Evolutionary conservation across 2,113 vertebrate species (phyloP), one percentile per base, ranked within the genome.

Genomic region (Corydoras sp.): DNA sequence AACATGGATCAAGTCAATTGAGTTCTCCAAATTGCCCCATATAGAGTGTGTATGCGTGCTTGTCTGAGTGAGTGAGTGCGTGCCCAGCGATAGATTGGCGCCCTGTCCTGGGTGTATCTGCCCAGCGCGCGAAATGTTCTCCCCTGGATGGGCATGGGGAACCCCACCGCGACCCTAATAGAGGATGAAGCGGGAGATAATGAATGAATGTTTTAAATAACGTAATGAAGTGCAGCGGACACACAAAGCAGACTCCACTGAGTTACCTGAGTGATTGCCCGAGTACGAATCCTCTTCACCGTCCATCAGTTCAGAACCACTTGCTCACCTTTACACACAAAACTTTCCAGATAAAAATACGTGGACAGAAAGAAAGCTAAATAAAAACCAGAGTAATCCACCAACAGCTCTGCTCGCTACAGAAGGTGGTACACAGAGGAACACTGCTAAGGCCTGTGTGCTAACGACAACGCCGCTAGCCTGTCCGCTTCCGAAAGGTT

Each of bases 211-310:
- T 35, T 35, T 6, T 43, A 43, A 43, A 43, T 43, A 8, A 43
- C 2, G 7, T 5, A 43, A 8, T 43, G 7, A 43, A 43, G 35
- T 43, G 35, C 7, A 43, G 35, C 35, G 7, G 35, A 43, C 35
- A 43, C 24, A 18, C 3, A 58, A 48, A 50, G 79, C 77, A 83
- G 72, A 81, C 77, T 69, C 65, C 18, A 51, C 10, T 14, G 9
- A 62, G 7, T 73, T 83, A 89, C 88, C 87, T 43, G 86, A 89
- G 51, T 69, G 84, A 72, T 12, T 84, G 62, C 72, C 86, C 73
- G 89, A 66, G 81, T 29, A 81, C 68, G 65, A 87, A 82, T 89
- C 89, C 35, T 89, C 89, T 51, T 85, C 90, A 62, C 81, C 86
- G 77, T 90, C 86, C 90, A 91, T 91, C 29, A 43, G 31, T 55